A percentile compares a stretch with the other conserved stretches of the same genome.
Conservation (phyloP, 2,113 vertebrate genomes). For the Oryzias javanicus region DNA sequence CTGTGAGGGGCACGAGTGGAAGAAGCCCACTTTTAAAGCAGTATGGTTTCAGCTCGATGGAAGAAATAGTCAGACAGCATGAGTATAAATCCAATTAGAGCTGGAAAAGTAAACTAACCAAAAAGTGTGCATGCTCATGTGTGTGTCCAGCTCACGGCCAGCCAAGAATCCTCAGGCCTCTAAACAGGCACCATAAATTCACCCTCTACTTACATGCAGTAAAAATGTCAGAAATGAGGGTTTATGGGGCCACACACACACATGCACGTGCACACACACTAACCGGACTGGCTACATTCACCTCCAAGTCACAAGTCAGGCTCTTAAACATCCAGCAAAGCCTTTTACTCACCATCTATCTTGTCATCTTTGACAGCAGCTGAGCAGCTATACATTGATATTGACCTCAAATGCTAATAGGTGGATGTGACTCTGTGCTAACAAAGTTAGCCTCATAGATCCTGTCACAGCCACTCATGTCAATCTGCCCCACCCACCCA, state of each 20-base stretch:
- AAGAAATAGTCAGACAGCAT: conserved; percentile 16
- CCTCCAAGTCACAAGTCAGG: too few species aligned
- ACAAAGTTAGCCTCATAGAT: conserved; percentile 54
- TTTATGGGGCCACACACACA: conserved; percentile 69
- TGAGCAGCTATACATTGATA: conserved; percentile 36
- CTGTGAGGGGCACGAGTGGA: background rate
- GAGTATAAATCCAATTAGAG: conserved; percentile 21
- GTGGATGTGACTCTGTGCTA: conserved; percentile 48
- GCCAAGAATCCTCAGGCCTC: conserved; percentile 50
- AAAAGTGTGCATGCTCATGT: conserved; percentile 1
- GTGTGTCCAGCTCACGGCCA: conserved; percentile 32
- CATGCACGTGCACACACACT: conserved; percentile 23
- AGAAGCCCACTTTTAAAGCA: background rate
- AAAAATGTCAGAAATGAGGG: conserved; percentile 67
- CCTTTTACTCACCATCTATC: conserved; percentile 11
- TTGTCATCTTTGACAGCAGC: conserved; percentile 19
- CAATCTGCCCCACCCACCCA: background rate
- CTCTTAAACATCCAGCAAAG: background rate
- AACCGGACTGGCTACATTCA: too few species aligned
- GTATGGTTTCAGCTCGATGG: conserved; percentile 8
- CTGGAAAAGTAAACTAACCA: conserved; percentile 31
- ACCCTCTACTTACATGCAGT: conserved; percentile 70
- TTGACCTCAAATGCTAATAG: conserved; percentile 41
- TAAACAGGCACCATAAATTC: conserved; percentile 69
- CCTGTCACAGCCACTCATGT: conserved; percentile 55